A percentile compares a stretch with the other conserved stretches of the same genome.
phyloP scores from a whole-genome alignment of 2,797 vertebrate species.

The Spondyliosoma cantharus region DNA sequence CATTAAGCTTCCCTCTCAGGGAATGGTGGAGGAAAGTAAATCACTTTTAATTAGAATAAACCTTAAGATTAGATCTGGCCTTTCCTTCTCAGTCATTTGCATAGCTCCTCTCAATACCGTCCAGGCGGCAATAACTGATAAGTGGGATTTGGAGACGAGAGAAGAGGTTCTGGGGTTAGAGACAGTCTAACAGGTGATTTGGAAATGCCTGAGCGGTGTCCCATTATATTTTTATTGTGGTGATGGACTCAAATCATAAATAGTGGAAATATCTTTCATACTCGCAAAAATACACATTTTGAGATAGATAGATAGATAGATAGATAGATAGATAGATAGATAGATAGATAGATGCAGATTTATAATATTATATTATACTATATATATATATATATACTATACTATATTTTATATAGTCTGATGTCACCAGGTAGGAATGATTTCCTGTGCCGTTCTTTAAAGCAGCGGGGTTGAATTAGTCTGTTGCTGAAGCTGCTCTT shows the following conservation, averaged over 20 bases:
- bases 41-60: slow-evolving; percentile 86
- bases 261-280: not conserved
- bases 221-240: slow-evolving; percentile 9
- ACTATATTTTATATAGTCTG: too few species aligned
- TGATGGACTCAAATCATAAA: not conserved
- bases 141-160: slow-evolving; percentile 71
- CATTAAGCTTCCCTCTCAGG: slow-evolving; percentile 74
- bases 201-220: slow-evolving; percentile 36
- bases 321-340: too few species aligned
- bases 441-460: too few species aligned
- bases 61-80: slow-evolving; percentile 80
- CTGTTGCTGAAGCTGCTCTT: too few species aligned
- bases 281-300: not conserved
- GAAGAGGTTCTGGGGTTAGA: slow-evolving; percentile 65
- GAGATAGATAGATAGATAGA: too few species aligned
- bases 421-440: too few species aligned
- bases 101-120: slow-evolving; percentile 68
- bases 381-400: too few species aligned
- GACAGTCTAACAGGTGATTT: slow-evolving; percentile 74
- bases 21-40: slow-evolving; percentile 74
- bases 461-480: too few species aligned
- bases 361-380: too few species aligned
- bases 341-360: too few species aligned
- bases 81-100: slow-evolving; percentile 76
- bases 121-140: slow-evolving; percentile 75